phyloP scores from a whole-genome alignment of 2,797 vertebrate species.

The Anniella stebbinsi region DNA sequence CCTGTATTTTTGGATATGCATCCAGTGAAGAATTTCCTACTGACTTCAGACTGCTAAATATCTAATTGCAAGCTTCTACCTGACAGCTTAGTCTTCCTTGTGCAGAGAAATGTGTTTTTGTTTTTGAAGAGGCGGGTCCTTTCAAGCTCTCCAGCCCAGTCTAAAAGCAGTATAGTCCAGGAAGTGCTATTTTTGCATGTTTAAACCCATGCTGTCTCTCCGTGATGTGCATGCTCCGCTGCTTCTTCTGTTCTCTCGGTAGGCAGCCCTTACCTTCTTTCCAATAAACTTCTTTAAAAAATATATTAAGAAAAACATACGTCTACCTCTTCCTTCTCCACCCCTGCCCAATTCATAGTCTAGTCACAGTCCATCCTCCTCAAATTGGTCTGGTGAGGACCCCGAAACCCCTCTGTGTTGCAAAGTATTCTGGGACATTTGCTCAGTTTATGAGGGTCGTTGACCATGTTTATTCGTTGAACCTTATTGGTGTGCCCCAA shows the following conservation, averaged over 20 bases:
- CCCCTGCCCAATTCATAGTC: too few relatives aligned
- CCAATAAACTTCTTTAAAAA: not conserved
- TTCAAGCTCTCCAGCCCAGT: not conserved
- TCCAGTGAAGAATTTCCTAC: not conserved
- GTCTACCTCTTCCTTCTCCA: not conserved
- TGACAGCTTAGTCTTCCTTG: not conserved
- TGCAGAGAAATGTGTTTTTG: not conserved
- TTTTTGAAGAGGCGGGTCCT: not conserved
- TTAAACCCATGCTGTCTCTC: not conserved
- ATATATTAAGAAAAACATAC: too few relatives aligned
- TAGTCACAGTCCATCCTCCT: not conserved
- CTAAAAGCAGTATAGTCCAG: not conserved
- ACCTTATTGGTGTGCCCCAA: not conserved
- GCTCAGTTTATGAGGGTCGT: not conserved
- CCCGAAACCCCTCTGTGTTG: not conserved
- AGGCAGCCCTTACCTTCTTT: not conserved
- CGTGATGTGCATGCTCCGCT: not conserved
- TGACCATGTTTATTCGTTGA: too few relatives aligned
- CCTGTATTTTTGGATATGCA: not conserved
- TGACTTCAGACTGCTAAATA: not conserved
- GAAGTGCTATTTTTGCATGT: conserved; percentile 13
- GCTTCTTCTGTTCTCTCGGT: not conserved
- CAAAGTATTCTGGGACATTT: not conserved
- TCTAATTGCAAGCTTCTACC: not conserved
- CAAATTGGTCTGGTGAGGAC: not conserved